Conservation (phyloP, 2,113 vertebrate species). For the Mesitornis unicolor region DNA sequence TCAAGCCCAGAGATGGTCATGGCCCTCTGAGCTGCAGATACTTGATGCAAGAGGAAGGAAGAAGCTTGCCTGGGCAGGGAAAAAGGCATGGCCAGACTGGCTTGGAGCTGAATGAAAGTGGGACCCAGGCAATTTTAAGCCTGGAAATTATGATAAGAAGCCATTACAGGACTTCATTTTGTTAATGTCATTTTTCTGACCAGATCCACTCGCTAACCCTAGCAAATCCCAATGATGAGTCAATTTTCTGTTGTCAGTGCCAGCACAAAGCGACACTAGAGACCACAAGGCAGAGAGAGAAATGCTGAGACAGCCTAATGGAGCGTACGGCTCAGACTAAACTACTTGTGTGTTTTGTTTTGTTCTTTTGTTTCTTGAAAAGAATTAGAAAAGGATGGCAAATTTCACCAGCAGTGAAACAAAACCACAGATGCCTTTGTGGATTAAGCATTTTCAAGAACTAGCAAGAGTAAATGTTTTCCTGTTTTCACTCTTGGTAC, state of each 20-base stretch:
- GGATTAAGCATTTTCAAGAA: not conserved
- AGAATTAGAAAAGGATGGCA: not conserved
- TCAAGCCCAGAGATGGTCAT: not conserved
- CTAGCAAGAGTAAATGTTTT: not conserved
- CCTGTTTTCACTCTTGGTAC: slow-evolving; percentile 6
- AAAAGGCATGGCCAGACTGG: not conserved
- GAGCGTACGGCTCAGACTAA: not conserved
- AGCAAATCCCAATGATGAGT: not conserved
- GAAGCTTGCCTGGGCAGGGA: not conserved
- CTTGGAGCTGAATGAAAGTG: not conserved
- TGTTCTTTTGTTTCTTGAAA: slow-evolving; percentile 22
- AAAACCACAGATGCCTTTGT: not conserved
- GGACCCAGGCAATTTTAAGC: not conserved
- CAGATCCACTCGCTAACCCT: not conserved
- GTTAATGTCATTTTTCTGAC: not conserved
- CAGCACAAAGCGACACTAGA: not conserved
- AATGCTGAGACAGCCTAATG: not conserved
- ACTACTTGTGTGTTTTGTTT: not conserved
- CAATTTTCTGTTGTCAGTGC: not conserved
- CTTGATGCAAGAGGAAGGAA: not conserved
- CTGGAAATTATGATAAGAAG: not conserved
- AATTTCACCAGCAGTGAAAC: slow-evolving; percentile 19
- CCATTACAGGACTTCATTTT: not conserved
- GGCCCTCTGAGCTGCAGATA: not conserved
- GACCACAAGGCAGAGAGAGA: not conserved